Evolutionary conservation across 1,140 invertebrate genomes (phyloP).

Genomic region (Andricus grossulariae): DNA sequence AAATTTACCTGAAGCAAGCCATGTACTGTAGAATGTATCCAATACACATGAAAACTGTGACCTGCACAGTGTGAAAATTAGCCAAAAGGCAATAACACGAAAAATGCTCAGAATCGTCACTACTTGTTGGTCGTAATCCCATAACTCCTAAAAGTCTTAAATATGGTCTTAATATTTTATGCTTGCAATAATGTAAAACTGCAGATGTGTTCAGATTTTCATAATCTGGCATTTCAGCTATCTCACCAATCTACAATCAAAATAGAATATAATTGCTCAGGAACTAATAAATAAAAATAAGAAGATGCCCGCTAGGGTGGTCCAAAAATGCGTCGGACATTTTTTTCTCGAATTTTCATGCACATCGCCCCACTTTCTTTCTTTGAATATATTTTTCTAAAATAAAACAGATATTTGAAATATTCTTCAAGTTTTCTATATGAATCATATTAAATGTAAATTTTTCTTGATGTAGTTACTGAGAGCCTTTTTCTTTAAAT

Average conservation of each 20-base stretch:
- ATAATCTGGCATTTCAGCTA: constrained; percentile 80
- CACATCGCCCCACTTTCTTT: too few species aligned
- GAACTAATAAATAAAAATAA: neutral
- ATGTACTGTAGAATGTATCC: constrained; percentile 87
- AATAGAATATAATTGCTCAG: constrained; percentile 5
- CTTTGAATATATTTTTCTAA: too few species aligned
- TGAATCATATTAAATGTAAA: too few species aligned
- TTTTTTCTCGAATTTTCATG: too few species aligned
- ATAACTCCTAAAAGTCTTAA: constrained; percentile 83
- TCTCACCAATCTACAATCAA: constrained; percentile 79
- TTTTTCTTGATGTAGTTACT: too few species aligned
- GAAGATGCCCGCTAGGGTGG: too few species aligned
- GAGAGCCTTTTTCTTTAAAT: too few species aligned
- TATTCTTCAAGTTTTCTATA: too few species aligned
- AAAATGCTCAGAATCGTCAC: constrained; percentile 78
- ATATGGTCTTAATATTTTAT: constrained; percentile 86
- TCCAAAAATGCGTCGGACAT: too few species aligned
- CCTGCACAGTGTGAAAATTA: constrained; percentile 82
- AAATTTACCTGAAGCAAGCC: constrained; percentile 82
- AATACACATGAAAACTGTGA: constrained; percentile 80
- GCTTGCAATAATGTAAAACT: constrained; percentile 86
- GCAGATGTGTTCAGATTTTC: constrained; percentile 83
- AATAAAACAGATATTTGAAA: too few species aligned
- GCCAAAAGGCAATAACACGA: constrained; percentile 78
- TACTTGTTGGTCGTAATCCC: constrained; percentile 83